A percentile compares a stretch with the other conserved stretches of the same genome.
phyloP scores from a whole-genome alignment of 2,113 vertebrate genomes.

The Indri indri region DNA sequence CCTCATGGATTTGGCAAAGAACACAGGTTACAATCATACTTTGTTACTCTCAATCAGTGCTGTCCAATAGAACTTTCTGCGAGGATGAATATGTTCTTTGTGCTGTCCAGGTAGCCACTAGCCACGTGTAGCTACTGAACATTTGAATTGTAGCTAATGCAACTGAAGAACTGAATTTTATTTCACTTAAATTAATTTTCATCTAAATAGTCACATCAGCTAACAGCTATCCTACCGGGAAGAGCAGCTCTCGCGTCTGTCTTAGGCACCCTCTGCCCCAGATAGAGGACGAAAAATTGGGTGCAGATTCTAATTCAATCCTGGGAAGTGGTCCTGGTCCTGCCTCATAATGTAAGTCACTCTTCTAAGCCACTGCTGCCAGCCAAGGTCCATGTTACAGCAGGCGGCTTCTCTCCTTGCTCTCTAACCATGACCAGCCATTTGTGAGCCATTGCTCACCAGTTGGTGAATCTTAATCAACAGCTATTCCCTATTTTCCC shows the following conservation, averaged over 20 bases:
- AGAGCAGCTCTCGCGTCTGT: background rate
- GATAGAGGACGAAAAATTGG: background rate
- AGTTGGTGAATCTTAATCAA: background rate
- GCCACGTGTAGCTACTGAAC: background rate
- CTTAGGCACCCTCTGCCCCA: background rate
- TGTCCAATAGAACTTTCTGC: background rate
- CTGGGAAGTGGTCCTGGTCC: background rate
- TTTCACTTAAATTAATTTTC: background rate
- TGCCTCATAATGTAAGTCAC: background rate
- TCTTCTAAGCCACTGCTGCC: background rate
- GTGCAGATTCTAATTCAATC: background rate
- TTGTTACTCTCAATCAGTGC: background rate
- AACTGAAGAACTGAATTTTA: background rate
- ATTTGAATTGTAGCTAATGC: background rate
- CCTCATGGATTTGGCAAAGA: background rate
- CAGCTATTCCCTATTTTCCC: background rate
- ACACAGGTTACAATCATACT: background rate
- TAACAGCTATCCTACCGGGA: background rate
- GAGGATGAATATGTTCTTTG: background rate
- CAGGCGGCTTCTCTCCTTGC: background rate
- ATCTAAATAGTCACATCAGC: background rate
- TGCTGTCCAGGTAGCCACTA: background rate
- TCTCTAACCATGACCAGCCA: background rate
- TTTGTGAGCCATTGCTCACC: background rate
- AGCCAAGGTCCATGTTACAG: background rate